Evolutionary conservation across 2,113 vertebrate species (phyloP).

Genomic region (Cyanoliseus patagonus): DNA sequence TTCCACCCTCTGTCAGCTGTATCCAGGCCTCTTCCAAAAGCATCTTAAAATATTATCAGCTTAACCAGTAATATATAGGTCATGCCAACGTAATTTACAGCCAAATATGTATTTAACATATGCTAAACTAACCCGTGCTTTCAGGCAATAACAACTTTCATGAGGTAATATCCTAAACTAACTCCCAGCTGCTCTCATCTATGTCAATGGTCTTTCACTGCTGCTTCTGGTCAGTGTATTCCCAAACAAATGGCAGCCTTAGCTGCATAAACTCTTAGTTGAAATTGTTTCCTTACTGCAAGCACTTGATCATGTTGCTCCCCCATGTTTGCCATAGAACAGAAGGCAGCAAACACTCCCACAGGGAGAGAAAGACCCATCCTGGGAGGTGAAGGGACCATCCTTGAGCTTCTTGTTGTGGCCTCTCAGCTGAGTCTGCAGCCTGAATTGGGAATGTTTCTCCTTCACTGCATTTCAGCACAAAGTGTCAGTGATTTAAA

Average conservation of each 20-base stretch:
- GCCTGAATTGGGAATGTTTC: background rate
- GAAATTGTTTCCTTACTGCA: background rate
- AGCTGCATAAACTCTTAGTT: background rate
- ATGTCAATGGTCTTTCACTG: background rate
- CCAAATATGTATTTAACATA: background rate
- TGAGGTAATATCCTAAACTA: background rate
- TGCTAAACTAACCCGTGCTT: background rate
- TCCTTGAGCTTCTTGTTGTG: background rate
- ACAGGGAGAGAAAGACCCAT: background rate
- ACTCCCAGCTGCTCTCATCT: background rate
- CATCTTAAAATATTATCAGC: conserved; percentile 6
- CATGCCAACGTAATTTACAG: background rate
- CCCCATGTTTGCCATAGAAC: background rate
- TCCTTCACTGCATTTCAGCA: background rate
- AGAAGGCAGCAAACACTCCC: background rate
- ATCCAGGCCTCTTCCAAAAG: background rate
- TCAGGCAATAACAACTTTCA: background rate
- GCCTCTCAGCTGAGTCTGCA: background rate
- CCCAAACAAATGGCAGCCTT: background rate
- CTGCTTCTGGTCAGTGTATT: background rate
- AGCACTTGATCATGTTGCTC: background rate
- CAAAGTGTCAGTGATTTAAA: background rate
- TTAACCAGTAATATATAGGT: background rate
- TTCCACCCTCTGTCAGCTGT: background rate
- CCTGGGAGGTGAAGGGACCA: background rate